Percentiles rank a stretch among this genome's conserved stretches.
phyloP scores from a whole-genome alignment of 30 jellyfish, hydroid and myxozoan species.

The Aurelia aurita region DNA sequence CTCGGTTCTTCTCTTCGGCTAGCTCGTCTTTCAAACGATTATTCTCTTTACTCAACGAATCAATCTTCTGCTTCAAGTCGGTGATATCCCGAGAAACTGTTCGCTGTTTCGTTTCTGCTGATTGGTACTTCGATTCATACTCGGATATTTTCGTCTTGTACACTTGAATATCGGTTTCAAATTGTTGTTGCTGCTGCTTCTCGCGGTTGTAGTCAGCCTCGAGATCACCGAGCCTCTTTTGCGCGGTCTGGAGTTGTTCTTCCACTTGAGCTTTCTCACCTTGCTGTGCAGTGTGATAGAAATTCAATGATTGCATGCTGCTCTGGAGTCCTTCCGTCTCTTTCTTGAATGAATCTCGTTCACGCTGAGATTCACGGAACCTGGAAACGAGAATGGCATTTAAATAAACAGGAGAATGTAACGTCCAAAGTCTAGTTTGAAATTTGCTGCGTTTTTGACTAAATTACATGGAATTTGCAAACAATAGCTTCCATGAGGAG shows the following conservation, averaged over 20 bases:
- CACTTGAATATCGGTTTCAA: slow-evolving; percentile 69
- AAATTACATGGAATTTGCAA: too few species aligned
- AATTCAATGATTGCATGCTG: slow-evolving; percentile 59
- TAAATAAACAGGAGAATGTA: neutral
- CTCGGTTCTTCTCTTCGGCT: slow-evolving; percentile 82
- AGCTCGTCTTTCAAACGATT: slow-evolving; percentile 79
- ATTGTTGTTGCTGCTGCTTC: slow-evolving; percentile 62
- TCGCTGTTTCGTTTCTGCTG: slow-evolving; percentile 69
- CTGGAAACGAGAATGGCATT: slow-evolving; percentile 6
- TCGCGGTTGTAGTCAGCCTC: slow-evolving; percentile 69
- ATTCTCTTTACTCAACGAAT: slow-evolving; percentile 72
- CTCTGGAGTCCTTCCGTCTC: slow-evolving; percentile 87
- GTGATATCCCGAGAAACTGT: slow-evolving; percentile 73
- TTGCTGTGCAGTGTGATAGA: slow-evolving; percentile 63
- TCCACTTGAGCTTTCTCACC: slow-evolving; percentile 82
- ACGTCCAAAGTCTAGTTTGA: too few species aligned
- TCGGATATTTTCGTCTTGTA: slow-evolving; percentile 74
- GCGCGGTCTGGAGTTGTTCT: slow-evolving; percentile 70
- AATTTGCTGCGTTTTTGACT: too few species aligned
- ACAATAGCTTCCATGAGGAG: too few species aligned
- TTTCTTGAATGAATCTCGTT: slow-evolving; percentile 50
- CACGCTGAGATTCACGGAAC: slow-evolving; percentile 68
- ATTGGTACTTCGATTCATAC: slow-evolving; percentile 62
- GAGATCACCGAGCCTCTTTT: slow-evolving; percentile 68
- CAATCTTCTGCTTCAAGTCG: slow-evolving; percentile 80